A percentile compares a stretch with the other conserved stretches of the same genome.
phyloP scores from a whole-genome alignment of 2,797 vertebrate genomes.

The Dendrocincla tyrannina region DNA sequence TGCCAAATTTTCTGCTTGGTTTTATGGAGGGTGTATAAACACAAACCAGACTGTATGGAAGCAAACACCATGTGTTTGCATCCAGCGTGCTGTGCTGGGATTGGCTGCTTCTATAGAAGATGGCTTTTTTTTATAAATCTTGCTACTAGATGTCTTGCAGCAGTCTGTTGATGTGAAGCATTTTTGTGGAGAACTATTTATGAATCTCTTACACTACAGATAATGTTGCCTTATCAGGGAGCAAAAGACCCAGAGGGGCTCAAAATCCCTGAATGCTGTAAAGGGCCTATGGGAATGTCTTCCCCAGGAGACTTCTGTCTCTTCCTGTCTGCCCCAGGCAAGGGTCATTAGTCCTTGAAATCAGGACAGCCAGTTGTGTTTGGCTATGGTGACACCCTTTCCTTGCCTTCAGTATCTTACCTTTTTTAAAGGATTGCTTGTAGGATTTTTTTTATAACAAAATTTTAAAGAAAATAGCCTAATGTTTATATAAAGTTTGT shows the following conservation, averaged over 20 bases:
- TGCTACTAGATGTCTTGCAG: conserved; percentile 8
- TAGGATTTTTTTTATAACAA: conserved; percentile 44
- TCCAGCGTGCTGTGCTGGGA: not conserved
- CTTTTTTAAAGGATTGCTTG: conserved; percentile 40
- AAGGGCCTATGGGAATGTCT: conserved; percentile 26
- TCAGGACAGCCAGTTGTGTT: conserved; percentile 7
- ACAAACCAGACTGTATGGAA: conserved; percentile 46
- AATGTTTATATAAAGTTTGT: conserved; percentile 67
- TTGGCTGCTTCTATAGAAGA: conserved; percentile 37
- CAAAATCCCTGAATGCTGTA: conserved; percentile 16
- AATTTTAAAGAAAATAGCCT: conserved; percentile 46
- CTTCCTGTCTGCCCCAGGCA: conserved; percentile 3
- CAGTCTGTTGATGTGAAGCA: conserved; percentile 7
- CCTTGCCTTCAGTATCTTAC: conserved; percentile 31
- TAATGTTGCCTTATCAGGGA: conserved; percentile 58
- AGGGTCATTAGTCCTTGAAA: conserved; percentile 28
- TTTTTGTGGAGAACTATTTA: conserved; percentile 58
- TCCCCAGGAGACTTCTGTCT: conserved; percentile 11
- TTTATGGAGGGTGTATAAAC: conserved; percentile 38
- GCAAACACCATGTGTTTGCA: conserved; percentile 43
- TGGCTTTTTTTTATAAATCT: not conserved
- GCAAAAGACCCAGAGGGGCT: not conserved
- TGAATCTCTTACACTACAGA: conserved; percentile 67
- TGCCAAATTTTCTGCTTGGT: conserved; percentile 58
- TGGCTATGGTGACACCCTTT: not conserved